Percentiles rank a stretch among this genome's conserved stretches.
Conservation (phyloP, 2,113 vertebrate genomes). For the Oceanodroma tethys region DNA sequence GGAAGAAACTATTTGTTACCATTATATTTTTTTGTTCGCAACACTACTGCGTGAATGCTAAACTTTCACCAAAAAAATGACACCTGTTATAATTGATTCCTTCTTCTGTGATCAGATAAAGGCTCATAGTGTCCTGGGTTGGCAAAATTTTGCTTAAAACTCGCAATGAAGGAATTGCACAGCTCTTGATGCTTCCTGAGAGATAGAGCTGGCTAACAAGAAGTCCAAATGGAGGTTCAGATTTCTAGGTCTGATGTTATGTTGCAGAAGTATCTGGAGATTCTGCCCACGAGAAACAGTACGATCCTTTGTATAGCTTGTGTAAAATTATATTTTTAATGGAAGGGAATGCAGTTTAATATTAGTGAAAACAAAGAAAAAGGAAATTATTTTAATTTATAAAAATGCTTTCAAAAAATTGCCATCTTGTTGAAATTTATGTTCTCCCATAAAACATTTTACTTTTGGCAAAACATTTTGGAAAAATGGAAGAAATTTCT, state of each 20-base stretch:
- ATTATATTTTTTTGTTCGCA: neutral
- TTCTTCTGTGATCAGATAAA: neutral
- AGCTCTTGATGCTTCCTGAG: neutral
- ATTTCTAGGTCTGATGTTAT: neutral
- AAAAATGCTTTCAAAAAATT: neutral
- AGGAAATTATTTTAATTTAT: neutral
- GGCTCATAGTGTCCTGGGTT: neutral
- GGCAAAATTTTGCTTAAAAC: neutral
- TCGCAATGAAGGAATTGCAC: neutral
- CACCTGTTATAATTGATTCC: neutral
- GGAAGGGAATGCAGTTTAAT: neutral
- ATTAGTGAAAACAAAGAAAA: neutral
- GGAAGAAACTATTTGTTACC: neutral
- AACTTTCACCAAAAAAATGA: neutral
- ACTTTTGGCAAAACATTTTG: neutral
- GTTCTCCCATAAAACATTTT: neutral
- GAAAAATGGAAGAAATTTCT: neutral
- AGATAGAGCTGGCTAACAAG: neutral
- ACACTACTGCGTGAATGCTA: fast-evolving
- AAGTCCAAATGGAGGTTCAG: neutral
- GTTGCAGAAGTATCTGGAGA: neutral
- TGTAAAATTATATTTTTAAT: neutral
- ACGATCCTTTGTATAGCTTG: neutral
- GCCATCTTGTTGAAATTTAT: neutral
- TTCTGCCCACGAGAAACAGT: neutral